Evolutionary conservation across 1,140 invertebrate genomes (phyloP).

Genomic region (Bradynema listronoti): DNA sequence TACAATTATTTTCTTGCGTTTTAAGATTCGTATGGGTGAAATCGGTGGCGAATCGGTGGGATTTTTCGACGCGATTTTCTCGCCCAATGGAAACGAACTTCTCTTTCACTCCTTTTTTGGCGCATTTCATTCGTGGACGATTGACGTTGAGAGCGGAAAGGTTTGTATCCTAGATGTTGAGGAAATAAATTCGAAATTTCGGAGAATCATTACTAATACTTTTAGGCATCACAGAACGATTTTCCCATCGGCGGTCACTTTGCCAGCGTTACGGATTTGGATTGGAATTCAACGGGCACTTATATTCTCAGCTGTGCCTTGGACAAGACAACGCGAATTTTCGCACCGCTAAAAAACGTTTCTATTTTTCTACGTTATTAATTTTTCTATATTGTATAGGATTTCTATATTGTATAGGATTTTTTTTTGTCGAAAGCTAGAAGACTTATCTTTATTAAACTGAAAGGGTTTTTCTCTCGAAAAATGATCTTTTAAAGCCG

Average conservation of each 20-base stretch:
- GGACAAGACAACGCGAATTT: constrained; percentile 9
- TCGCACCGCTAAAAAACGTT: neutral
- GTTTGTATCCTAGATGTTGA: neutral
- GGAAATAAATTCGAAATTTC: neutral
- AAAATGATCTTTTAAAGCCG: too few species aligned
- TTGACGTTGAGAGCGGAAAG: neutral
- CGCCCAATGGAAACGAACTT: constrained; percentile 3
- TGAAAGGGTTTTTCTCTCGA: too few species aligned
- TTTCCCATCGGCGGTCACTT: constrained; percentile 10
- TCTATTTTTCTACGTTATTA: neutral
- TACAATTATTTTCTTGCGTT: too few species aligned
- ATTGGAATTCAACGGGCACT: neutral
- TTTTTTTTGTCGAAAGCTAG: too few species aligned
- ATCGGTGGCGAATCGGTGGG: constrained; percentile 4
- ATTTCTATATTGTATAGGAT: too few species aligned
- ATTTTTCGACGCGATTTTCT: constrained; percentile 4
- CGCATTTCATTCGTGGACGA: neutral
- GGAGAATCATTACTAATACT: neutral
- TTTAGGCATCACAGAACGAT: neutral
- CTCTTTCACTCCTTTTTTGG: constrained; percentile 7
- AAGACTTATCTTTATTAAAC: too few species aligned
- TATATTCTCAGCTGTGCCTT: neutral
- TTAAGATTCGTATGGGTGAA: constrained; percentile 1
- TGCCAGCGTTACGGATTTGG: constrained; percentile 6
- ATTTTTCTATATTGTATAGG: too few species aligned